phyloP scores from a whole-genome alignment of 2,113 vertebrate species.

The Hypocryptadius cinnamomeus region DNA sequence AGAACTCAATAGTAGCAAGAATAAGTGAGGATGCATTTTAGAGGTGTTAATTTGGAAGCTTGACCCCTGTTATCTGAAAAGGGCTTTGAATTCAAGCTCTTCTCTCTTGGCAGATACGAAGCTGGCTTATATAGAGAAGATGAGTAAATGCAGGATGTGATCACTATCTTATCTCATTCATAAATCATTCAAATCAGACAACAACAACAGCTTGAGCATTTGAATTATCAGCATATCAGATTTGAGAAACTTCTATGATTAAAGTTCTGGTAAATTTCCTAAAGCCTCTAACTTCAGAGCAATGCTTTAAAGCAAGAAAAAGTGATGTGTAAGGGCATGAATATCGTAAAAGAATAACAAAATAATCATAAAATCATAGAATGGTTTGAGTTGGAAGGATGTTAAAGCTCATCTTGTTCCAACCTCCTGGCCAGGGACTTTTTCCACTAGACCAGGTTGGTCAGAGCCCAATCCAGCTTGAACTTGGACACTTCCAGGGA shows the following conservation, averaged over 20 bases:
- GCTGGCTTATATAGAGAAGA: not conserved
- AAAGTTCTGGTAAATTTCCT: not conserved
- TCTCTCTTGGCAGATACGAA: not conserved
- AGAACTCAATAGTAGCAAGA: not conserved
- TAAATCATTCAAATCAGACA: not conserved
- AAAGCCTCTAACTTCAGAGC: not conserved
- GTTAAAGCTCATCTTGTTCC: not conserved
- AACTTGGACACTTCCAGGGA: not conserved
- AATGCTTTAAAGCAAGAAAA: not conserved
- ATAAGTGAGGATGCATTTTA: not conserved
- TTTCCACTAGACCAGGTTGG: not conserved
- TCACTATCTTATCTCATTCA: constrained; percentile 20
- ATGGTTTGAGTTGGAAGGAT: not conserved
- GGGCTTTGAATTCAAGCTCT: not conserved
- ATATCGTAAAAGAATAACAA: fast-evolving
- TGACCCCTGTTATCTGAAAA: not conserved
- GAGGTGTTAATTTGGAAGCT: not conserved
- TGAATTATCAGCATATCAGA: not conserved
- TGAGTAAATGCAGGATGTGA: not conserved
- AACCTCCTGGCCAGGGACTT: not conserved
- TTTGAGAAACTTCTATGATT: not conserved
- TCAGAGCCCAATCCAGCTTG: not conserved
- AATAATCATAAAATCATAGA: not conserved
- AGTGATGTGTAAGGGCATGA: not conserved
- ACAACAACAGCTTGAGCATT: not conserved